Evolutionary conservation across 2,888 invertebrate species (phyloP), one percentile per base, ranked within the genome.

Genomic region (Subacronicta megacephala): DNA sequence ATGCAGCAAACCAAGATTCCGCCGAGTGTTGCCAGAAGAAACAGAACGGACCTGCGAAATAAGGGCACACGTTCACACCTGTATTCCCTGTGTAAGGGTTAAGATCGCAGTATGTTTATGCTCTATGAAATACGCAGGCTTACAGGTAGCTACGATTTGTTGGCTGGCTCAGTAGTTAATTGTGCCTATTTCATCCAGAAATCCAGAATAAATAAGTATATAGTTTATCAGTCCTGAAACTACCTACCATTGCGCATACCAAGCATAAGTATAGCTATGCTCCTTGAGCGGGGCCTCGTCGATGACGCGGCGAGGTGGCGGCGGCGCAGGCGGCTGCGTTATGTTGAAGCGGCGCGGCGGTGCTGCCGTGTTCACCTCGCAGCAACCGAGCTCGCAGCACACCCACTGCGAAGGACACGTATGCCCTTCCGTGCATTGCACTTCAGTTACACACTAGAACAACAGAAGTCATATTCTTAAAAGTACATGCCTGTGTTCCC

Each of bases 381-480:
- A 96, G 92, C 95, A 96, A n/a, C 95, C 95, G 53, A 85, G 89
- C 87, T 95, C 96, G 90, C 97, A 97, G 90, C 97, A 97, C 85
- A 96, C 95, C 92, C 97, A 96, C 68, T 96, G 96, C 73, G 96
- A 95, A 62, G 96, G 96, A 85, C 97, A 97, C 70, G 96, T 93
- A 77, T 95, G 95, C 51, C 96, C 96, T 72, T 96, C 96, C 75
- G 86, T 94, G 92, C 88, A 96, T 88, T 77, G 93, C 18, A 72
- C 79, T 56, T 86, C 95, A 59, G 93, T 87, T 52, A 94, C 91
- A 90, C 82, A 80, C 87, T 95, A 90, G 23, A 77, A 78, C 16
- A 7, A 2, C 29, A 33, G 40, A 10, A 26, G 26, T 10, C 10
- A 3, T 26, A 26, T 9, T 26, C 26, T n/a, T n/a, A n/a, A n/a